A percentile compares a stretch with the other conserved stretches of the same genome.
Conservation (phyloP, 2,888 invertebrate genomes). For the Micoletzkya japonica region DNA sequence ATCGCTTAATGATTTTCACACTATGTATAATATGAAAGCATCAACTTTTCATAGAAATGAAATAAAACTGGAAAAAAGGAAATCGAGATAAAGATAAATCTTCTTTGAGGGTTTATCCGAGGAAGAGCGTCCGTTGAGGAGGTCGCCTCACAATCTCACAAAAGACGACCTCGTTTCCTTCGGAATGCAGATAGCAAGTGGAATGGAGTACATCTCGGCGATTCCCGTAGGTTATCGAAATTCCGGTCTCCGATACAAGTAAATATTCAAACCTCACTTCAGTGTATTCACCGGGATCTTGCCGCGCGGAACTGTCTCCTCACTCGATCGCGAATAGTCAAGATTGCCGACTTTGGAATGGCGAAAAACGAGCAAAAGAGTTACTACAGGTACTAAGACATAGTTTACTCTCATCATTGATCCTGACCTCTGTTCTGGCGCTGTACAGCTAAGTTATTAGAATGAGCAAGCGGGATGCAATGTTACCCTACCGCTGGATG, state of each 20-base stretch:
- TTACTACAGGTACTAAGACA: constrained; percentile 44
- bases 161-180: constrained; percentile 80
- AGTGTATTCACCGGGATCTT: constrained; percentile 84
- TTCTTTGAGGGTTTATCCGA: too few relatives aligned
- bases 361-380: constrained; percentile 82
- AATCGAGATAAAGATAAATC: too few relatives aligned
- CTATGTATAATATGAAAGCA: too few relatives aligned
- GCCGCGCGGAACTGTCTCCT: constrained; percentile 95
- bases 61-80: too few relatives aligned
- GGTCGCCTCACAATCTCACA: too few relatives aligned
- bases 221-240: constrained; percentile 73
- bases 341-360: constrained; percentile 95
- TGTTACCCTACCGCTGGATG: constrained; percentile 97
- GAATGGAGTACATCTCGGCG: constrained; percentile 94
- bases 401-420: too few relatives aligned
- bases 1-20: too few relatives aligned
- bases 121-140: too few relatives aligned
- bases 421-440: too few relatives aligned
- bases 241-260: constrained; percentile 7
- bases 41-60: too few relatives aligned
- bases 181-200: constrained; percentile 90
- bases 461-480: constrained; percentile 70
- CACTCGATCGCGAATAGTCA: constrained; percentile 85
- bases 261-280: background rate
- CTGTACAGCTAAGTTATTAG: background rate